A percentile compares a stretch with the other conserved stretches of the same genome.
phyloP scores from a whole-genome alignment of 2,888 invertebrate genomes.

The Tubulanus polymorphus region DNA sequence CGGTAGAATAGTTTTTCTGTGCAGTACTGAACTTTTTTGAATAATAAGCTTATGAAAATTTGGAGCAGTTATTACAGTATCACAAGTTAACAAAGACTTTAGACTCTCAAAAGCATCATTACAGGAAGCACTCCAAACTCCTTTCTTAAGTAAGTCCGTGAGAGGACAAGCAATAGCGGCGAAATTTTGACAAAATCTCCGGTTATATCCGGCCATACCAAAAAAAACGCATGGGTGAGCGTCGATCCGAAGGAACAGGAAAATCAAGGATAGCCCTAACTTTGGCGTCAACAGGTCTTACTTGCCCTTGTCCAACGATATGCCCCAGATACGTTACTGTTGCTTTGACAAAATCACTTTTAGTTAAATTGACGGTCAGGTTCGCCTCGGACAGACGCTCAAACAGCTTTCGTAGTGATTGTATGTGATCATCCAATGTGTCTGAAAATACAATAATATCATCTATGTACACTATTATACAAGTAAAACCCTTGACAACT shows the following conservation, averaged over 20 bases:
- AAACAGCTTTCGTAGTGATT: background rate
- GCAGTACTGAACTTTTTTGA: no score
- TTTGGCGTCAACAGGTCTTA: background rate
- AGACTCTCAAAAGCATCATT: background rate
- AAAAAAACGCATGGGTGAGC: no score
- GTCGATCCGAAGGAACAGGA: background rate
- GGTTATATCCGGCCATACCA: background rate
- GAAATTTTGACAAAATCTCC: background rate
- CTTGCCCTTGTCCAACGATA: background rate
- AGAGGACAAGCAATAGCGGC: background rate
- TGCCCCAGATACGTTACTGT: background rate
- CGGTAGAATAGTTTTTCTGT: no score
- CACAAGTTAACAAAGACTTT: background rate
- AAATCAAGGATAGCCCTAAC: background rate
- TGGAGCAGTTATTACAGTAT: background rate
- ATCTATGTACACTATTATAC: conserved; percentile 6
- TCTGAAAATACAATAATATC: background rate
- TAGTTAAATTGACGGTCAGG: background rate
- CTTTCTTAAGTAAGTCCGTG: background rate
- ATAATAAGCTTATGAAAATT: background rate
- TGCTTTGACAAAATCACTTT: background rate
- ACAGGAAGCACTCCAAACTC: background rate
- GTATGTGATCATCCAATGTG: background rate
- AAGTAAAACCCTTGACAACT: background rate
- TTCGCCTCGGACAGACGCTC: background rate